Percentiles rank a stretch among this genome's conserved stretches.
phyloP scores from a whole-genome alignment of 1,140 invertebrate genomes.

The Zaprionus kolodkinae region DNA sequence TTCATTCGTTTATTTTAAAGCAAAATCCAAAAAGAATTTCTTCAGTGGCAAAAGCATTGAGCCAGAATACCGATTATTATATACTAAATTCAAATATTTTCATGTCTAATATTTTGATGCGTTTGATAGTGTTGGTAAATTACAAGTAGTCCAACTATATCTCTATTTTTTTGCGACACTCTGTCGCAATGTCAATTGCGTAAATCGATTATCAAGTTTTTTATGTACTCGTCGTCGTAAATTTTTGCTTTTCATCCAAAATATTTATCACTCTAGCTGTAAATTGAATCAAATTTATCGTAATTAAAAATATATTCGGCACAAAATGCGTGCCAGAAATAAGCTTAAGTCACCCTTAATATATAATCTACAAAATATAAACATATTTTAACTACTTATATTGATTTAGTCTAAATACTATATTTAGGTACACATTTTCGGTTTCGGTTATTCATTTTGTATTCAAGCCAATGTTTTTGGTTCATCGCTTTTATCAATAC shows the following conservation, averaged over 20 bases:
- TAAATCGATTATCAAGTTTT: slow-evolving; percentile 66
- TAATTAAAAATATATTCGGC: slow-evolving; percentile 23
- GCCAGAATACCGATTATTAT: slow-evolving; percentile 4
- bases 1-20: slow-evolving; percentile 60
- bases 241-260: slow-evolving; percentile 59
- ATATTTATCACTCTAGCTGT: slow-evolving; percentile 51
- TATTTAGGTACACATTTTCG: slow-evolving; percentile 36
- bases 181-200: slow-evolving; percentile 2
- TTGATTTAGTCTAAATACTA: slow-evolving; percentile 51
- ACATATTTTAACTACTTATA: slow-evolving; percentile 31
- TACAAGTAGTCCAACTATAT: slow-evolving; percentile 50
- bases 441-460: slow-evolving; percentile 9
- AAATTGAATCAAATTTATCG: slow-evolving; percentile 37
- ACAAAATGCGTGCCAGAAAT: slow-evolving; percentile 37
- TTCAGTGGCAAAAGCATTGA: slow-evolving; percentile 72
- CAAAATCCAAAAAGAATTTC: slow-evolving; percentile 52
- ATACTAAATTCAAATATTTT: slow-evolving; percentile 25
- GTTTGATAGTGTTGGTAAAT: slow-evolving; percentile 76
- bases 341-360: slow-evolving; percentile 53
- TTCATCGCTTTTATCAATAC: slow-evolving; percentile 66
- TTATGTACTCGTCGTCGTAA: slow-evolving; percentile 83
- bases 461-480: slow-evolving; percentile 37
- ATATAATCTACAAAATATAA: slow-evolving; percentile 29
- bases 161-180: slow-evolving; percentile 39
- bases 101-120: slow-evolving; percentile 41